These are phyloP conservation scores for Drosophila neonasuta DNA, from an alignment of 2,888 invertebrate species.

Conservation along the genomic window DNA sequence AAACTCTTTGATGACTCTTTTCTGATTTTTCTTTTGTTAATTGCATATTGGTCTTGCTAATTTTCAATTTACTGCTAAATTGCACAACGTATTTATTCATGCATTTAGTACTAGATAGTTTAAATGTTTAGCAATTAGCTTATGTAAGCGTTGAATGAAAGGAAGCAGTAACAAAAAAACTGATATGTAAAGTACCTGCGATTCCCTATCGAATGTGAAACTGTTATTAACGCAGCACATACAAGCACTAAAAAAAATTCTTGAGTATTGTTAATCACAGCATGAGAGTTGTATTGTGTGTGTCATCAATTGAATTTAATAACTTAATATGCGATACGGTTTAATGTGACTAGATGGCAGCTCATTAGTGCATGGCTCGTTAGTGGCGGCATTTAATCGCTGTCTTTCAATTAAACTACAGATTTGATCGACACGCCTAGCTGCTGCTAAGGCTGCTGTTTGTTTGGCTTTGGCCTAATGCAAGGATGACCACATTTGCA, in stretches of 20 bases:
- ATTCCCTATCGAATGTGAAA: not conserved
- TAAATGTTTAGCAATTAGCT: constrained; percentile 44
- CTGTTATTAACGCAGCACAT: constrained; percentile 12
- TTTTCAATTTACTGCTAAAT: constrained; percentile 31
- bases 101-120: constrained; percentile 26
- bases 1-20: not conserved
- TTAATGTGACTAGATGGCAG: constrained; percentile 19
- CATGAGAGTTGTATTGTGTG: constrained; percentile 10
- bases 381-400: constrained; percentile 38
- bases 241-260: constrained; percentile 7
- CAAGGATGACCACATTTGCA: constrained; percentile 76
- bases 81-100: constrained; percentile 34
- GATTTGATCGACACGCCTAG: constrained; percentile 39
- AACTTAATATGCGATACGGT: constrained; percentile 35
- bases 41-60: constrained; percentile 7
- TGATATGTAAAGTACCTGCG: constrained; percentile 16
- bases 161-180: not conserved
- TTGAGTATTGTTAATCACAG: constrained; percentile 26
- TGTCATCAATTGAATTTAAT: constrained; percentile 36
- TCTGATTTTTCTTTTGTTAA: constrained; percentile 23
- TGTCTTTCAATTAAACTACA: constrained; percentile 50
- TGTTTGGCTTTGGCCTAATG: constrained; percentile 51
- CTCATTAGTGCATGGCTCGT: constrained; percentile 64
- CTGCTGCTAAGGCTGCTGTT: constrained; percentile 20
- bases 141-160: constrained; percentile 27